These are phyloP conservation scores for Lobophora halterata DNA, from an alignment of 2,888 invertebrate species.

Conservation along the genomic window DNA sequence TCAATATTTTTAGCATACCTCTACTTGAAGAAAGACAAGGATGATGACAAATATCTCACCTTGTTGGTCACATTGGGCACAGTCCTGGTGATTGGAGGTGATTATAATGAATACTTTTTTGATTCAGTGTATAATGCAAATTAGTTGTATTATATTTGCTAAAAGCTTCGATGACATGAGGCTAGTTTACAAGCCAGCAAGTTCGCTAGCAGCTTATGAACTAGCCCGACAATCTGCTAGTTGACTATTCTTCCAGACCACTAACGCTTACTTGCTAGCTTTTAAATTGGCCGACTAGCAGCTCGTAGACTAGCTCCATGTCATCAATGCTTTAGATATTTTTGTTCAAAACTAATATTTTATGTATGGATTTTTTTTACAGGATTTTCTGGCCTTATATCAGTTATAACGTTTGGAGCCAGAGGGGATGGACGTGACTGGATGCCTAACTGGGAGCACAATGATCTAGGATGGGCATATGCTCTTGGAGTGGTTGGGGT, in stretches of 20 bases:
- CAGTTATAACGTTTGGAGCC: constrained; percentile 93
- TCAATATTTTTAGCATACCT: constrained; percentile 87
- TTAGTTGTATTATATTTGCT: too few species aligned
- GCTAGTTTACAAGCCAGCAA: too few species aligned
- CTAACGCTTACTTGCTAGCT: too few species aligned
- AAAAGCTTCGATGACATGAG: too few species aligned
- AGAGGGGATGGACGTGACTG: constrained; percentile 95
- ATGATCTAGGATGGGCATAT: constrained; percentile 96
- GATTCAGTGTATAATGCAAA: too few species aligned
- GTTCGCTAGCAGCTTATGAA: too few species aligned
- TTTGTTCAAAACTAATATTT: too few species aligned
- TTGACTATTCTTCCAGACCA: too few species aligned
- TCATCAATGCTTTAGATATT: too few species aligned
- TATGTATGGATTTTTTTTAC: constrained; percentile 48
- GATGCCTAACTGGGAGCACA: constrained; percentile 98
- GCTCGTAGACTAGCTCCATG: too few species aligned
- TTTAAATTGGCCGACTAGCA: too few species aligned
- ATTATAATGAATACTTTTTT: constrained; percentile 34
- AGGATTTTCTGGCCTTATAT: constrained; percentile 90
- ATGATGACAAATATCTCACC: constrained; percentile 88
- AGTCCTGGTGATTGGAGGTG: constrained; percentile 85
- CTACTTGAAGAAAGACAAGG: constrained; percentile 87
- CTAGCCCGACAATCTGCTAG: too few species aligned
- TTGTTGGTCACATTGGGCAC: constrained; percentile 87
- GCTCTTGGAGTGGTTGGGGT: constrained; percentile 92